Evolutionary conservation across 2,797 vertebrate species (phyloP).

Genomic region (Diglossa cyanea): DNA sequence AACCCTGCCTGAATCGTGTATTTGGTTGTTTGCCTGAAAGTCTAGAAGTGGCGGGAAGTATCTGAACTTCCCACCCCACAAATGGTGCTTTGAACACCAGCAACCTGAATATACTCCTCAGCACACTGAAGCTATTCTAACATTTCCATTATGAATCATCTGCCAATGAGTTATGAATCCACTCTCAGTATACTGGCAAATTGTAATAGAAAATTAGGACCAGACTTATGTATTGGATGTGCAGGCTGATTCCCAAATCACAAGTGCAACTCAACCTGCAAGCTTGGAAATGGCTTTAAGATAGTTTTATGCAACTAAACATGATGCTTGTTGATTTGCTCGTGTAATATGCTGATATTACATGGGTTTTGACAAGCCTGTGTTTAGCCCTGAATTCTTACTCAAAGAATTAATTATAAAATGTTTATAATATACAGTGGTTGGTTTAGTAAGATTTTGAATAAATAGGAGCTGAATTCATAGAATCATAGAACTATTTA

Average conservation of each 20-base stretch:
- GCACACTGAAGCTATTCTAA: neutral
- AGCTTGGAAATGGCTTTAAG: neutral
- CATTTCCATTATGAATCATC: neutral
- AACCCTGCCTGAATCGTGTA: neutral
- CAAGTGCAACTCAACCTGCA: neutral
- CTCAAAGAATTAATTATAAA: neutral
- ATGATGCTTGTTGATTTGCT: neutral
- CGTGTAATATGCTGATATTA: neutral
- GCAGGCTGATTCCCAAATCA: neutral
- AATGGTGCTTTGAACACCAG: neutral
- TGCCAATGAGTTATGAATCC: neutral
- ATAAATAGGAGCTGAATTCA: neutral
- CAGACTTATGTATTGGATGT: neutral
- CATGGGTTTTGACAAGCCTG: neutral
- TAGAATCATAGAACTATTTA: neutral
- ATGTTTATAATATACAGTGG: neutral
- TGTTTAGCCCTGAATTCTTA: neutral
- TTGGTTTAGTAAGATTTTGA: neutral
- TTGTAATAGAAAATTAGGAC: neutral
- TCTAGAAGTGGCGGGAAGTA: neutral
- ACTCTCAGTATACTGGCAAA: neutral
- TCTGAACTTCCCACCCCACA: neutral
- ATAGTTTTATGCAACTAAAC: neutral
- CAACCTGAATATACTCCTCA: neutral
- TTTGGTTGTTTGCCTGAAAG: neutral